phyloP scores from a whole-genome alignment of 53 echinoderm and acorn worm genomes.

The Echinarachnius parma region DNA sequence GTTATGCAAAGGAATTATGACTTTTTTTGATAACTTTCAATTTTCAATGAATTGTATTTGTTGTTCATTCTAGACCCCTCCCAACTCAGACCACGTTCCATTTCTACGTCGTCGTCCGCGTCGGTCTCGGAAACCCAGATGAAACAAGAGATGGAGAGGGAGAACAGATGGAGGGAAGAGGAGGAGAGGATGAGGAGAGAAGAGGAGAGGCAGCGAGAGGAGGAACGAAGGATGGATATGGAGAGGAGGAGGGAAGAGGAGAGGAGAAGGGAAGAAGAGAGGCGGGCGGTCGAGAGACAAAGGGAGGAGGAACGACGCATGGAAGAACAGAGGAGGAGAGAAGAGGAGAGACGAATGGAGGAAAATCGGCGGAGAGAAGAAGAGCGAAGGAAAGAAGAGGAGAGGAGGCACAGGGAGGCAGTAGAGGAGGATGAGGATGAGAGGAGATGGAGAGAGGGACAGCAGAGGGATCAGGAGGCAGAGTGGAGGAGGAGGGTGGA shows the following conservation, averaged over 20 bases:
- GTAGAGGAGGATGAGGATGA: background rate
- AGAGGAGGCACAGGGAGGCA: slow-evolving; percentile 18
- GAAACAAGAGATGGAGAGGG: too few species aligned
- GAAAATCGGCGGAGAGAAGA: background rate
- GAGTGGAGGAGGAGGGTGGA: background rate
- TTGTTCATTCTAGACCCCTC: too few species aligned
- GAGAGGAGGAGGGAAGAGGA: slow-evolving; percentile 21
- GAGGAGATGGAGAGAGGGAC: background rate
- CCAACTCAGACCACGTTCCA: slow-evolving; percentile 1
- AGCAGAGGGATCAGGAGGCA: slow-evolving; percentile 4
- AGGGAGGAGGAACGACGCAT: background rate
- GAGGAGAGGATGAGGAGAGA: too few species aligned
- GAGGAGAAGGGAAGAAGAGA: slow-evolving; percentile 6
- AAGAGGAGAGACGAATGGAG: background rate
- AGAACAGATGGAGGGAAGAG: too few species aligned
- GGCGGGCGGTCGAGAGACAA: slow-evolving; percentile 14
- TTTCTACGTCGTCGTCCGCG: too few species aligned
- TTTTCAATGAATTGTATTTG: too few species aligned
- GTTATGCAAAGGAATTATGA: too few species aligned
- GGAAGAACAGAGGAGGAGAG: background rate
- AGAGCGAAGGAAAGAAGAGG: slow-evolving; percentile 33
- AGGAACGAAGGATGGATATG: slow-evolving; percentile 1
- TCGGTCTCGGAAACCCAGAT: too few species aligned
- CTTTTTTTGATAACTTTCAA: too few species aligned
- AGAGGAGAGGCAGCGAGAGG: slow-evolving; percentile 21